These are phyloP conservation scores for Calliopsis andreniformis DNA, from an alignment of 1,140 invertebrate species.

Conservation along the genomic window DNA sequence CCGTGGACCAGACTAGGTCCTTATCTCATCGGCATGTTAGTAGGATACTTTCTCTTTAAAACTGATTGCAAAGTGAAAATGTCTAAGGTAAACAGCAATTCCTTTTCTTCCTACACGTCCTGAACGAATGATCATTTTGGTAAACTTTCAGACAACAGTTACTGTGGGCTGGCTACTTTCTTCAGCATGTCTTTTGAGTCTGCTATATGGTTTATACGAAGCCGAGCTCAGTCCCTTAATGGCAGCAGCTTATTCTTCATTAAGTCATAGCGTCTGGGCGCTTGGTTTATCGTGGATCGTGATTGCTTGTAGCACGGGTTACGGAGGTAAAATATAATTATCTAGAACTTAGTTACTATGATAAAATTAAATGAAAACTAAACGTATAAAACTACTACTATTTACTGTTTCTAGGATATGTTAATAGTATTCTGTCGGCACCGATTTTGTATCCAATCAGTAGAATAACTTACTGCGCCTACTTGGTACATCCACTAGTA, in stretches of 20 bases:
- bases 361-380: neutral
- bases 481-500: constrained; percentile 90
- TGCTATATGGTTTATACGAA: constrained; percentile 90
- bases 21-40: constrained; percentile 91
- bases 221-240: constrained; percentile 85
- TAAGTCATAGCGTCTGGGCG: constrained; percentile 93
- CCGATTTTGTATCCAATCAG: constrained; percentile 91
- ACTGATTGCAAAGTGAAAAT: constrained; percentile 90
- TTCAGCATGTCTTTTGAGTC: constrained; percentile 84
- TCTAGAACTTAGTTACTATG: neutral
- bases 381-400: neutral
- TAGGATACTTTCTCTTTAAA: constrained; percentile 91
- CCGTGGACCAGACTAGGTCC: constrained; percentile 92
- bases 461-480: constrained; percentile 91
- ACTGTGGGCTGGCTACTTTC: constrained; percentile 87
- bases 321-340: constrained; percentile 88
- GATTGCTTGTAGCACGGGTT: constrained; percentile 92
- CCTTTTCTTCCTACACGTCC: neutral
- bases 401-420: constrained; percentile 83
- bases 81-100: constrained; percentile 82
- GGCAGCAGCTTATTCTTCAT: constrained; percentile 90
- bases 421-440: constrained; percentile 87
- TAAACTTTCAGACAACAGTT: constrained; percentile 83
- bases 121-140: neutral
- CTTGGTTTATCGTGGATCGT: constrained; percentile 92